A percentile compares a stretch with the other conserved stretches of the same genome.
Conservation (phyloP, 2,797 vertebrate genomes). For the Falco naumanni region DNA sequence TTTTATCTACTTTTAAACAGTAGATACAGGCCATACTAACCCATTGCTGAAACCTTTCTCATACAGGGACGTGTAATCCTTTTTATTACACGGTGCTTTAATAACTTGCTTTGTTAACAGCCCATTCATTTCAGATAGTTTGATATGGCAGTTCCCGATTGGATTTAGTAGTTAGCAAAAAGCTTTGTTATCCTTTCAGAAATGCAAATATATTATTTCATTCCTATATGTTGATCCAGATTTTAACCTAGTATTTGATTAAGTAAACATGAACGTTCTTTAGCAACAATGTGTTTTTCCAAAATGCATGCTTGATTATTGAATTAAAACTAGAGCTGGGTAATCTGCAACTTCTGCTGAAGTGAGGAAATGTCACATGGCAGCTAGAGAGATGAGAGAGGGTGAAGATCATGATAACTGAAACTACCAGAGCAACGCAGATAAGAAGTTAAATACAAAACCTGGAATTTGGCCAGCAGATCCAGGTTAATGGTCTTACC, state of each 20-base stretch:
- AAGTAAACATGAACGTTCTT: background rate
- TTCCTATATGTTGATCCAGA: background rate
- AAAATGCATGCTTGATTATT: background rate
- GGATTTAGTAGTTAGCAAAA: background rate
- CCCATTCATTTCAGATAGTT: background rate
- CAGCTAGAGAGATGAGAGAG: background rate
- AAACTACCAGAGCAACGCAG: background rate
- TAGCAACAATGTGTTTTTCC: background rate
- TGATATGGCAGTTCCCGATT: background rate
- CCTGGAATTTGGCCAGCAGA: slow-evolving; percentile 4
- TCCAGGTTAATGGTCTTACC: background rate
- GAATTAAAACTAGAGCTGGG: background rate
- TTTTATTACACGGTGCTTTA: background rate
- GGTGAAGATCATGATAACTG: background rate
- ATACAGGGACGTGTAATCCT: background rate
- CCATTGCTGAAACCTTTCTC: background rate
- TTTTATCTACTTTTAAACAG: background rate
- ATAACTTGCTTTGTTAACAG: background rate
- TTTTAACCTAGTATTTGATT: background rate
- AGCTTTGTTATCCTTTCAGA: background rate
- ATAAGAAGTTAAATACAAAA: background rate
- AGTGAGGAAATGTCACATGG: background rate
- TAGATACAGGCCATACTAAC: background rate
- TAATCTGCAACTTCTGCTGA: background rate
- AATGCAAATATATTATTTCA: background rate